Conservation (phyloP, 1,140 invertebrate species). For the Drosophila erecta region DNA sequence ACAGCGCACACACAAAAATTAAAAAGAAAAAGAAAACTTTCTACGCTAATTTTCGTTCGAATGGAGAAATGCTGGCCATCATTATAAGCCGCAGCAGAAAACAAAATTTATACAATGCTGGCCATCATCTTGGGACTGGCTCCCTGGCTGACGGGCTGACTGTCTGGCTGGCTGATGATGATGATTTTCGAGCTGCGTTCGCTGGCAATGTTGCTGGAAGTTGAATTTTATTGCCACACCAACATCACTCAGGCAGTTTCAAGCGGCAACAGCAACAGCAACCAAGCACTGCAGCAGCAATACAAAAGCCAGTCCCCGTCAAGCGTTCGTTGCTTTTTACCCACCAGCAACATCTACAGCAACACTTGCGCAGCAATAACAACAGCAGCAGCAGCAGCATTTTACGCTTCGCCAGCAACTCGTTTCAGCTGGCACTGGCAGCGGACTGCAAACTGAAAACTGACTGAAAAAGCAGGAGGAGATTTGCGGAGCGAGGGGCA, state of each 20-base stretch:
- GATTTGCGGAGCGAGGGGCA: constrained; percentile 8
- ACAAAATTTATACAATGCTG: constrained; percentile 46
- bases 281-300: constrained; percentile 27
- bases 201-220: constrained; percentile 59
- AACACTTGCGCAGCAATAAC: constrained; percentile 25
- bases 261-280: constrained; percentile 35
- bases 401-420: constrained; percentile 80
- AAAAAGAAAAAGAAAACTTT: constrained; percentile 57
- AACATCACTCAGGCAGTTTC: constrained; percentile 50
- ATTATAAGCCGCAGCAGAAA: constrained; percentile 61
- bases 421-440: constrained; percentile 68
- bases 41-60: constrained; percentile 71
- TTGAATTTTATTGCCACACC: constrained; percentile 78
- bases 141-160: background rate
- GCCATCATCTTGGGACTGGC: constrained; percentile 53
- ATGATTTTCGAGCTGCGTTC: constrained; percentile 70
- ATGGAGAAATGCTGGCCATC: constrained; percentile 71
- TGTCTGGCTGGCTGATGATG: constrained; percentile 22
- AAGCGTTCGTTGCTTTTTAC: constrained; percentile 71
- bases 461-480: constrained; percentile 22
- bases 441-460: constrained; percentile 27
- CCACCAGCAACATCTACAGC: constrained; percentile 48
- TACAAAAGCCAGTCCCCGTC: constrained; percentile 57
- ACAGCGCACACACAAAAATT: constrained; percentile 9
- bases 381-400: constrained; percentile 43